Base-by-base conservation (phyloP, 2,113 vertebrate genomes). In the Diphyllodes magnificus region DNA sequence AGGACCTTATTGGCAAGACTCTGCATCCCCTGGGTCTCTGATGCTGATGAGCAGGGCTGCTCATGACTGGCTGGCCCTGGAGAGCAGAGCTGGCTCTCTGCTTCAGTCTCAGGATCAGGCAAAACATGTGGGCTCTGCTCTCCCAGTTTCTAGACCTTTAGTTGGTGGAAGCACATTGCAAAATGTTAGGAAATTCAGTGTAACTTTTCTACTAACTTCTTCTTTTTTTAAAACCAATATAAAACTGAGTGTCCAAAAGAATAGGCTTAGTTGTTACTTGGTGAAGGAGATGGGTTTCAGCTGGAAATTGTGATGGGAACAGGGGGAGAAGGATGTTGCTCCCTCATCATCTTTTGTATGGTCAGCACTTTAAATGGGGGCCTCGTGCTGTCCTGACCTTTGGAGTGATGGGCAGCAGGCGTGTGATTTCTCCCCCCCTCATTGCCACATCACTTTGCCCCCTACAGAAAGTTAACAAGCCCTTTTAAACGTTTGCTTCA, bases 291-390 rank as follows among this genome's bases (percentile, higher is more conserved):
- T 50, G 45, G 76, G 51, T 80, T 92, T 89, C 66, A 49, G 3
- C 66, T 75, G 60, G 84, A 79, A 94, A 83, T 88, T 21, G 68
- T 59, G 56, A 63, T 93, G 53, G 94, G 63, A 60, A 93, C 92
- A 85, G 79, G 75, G 92, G 89, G 85, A 92, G 78, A 72, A 94
- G 77, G 89, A 94, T 95, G 76, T 94, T 60, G 71, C 66, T 61
- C 61, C 92, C 82, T 90, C 85, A 35, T 76, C 71, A 66, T 79
- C 23, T 44, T 72, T 83, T 54, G 51, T 80, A 72, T 73, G 85
- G 95, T 95, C 33, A 84, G 92, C 97, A 97, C 96, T 97, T 97
- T 95, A 93, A 81, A 60, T 6, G 82, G 93, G 89, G 88, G 37
- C 57, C 72, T 69, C 2, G 0, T 70, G 63, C 89, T 90, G 88